Conservation (phyloP, 1,140 invertebrate genomes). For the Pogonomyrmex barbatus region DNA sequence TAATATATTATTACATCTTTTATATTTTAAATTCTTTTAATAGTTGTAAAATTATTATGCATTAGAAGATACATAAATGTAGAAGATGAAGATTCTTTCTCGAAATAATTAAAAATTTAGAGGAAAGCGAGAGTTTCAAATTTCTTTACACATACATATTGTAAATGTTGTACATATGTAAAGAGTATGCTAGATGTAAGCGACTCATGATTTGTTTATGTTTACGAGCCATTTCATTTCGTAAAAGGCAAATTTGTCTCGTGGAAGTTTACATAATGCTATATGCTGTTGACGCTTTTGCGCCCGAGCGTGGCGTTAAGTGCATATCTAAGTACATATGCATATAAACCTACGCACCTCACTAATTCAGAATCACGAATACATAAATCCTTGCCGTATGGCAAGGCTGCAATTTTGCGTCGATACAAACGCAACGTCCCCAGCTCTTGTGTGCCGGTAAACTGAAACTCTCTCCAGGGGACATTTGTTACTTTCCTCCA, state of each 20-base stretch:
- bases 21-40: neutral
- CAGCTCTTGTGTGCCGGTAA: neutral
- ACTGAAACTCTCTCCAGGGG: neutral
- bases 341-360: constrained; percentile 18
- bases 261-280: constrained; percentile 33
- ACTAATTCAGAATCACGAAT: constrained; percentile 34
- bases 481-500: constrained; percentile 20
- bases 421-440: constrained; percentile 4
- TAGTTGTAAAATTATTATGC: neutral
- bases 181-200: neutral
- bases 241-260: constrained; percentile 35
- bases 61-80: neutral
- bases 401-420: constrained; percentile 1
- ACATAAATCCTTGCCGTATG: constrained; percentile 24
- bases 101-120: neutral
- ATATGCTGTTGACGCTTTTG: constrained; percentile 7
- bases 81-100: neutral
- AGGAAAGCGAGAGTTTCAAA: neutral
- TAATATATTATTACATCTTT: neutral
- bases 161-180: neutral
- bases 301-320: constrained; percentile 14
- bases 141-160: neutral
- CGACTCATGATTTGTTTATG: constrained; percentile 19
- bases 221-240: constrained; percentile 23
- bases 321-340: neutral